A percentile compares a stretch with the other conserved stretches of the same genome.
These are phyloP conservation scores for Cephus pulcher DNA, from an alignment of 2,888 invertebrate genomes.

Conservation along the genomic window DNA sequence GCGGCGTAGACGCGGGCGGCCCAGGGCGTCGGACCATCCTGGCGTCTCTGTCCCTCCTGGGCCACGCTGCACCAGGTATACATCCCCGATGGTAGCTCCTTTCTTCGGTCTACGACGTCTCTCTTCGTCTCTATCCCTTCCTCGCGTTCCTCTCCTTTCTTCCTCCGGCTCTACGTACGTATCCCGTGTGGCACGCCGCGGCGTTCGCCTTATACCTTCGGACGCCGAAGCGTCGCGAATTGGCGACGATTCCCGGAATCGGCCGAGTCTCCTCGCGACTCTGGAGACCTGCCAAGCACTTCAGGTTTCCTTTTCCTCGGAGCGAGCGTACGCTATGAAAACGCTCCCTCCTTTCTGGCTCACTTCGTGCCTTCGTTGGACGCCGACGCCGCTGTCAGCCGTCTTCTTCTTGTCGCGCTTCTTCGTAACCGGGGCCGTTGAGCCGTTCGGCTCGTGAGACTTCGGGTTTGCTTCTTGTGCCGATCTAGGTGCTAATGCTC, in stretches of 20 bases:
- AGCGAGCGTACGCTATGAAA: not conserved
- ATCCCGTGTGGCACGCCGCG: not conserved
- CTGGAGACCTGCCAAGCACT: slow-evolving; percentile 48
- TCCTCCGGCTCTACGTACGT: slow-evolving; percentile 5
- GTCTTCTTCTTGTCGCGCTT: slow-evolving; percentile 1
- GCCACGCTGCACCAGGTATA: slow-evolving; percentile 26
- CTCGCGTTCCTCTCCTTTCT: slow-evolving; percentile 30
- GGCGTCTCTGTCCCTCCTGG: slow-evolving; percentile 34
- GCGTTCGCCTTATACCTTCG: slow-evolving; percentile 23
- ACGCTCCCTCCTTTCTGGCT: not conserved
- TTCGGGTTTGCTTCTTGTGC: not conserved
- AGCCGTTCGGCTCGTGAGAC: slow-evolving; percentile 41
- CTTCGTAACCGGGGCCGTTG: not conserved
- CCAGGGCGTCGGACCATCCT: slow-evolving; percentile 44
- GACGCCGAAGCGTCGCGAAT: slow-evolving; percentile 34
- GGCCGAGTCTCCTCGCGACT: slow-evolving; percentile 17
- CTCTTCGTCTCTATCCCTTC: slow-evolving; percentile 36
- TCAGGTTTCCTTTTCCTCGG: slow-evolving; percentile 23
- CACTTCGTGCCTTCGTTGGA: not conserved
- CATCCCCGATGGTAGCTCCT: slow-evolving; percentile 22
- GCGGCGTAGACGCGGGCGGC: slow-evolving; percentile 22
- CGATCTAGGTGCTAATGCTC: not conserved
- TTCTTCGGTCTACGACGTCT: slow-evolving; percentile 21
- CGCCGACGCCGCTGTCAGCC: not conserved
- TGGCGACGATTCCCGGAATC: slow-evolving; percentile 27